Evolutionary conservation across 2,888 invertebrate species (phyloP), one percentile per base, ranked within the genome.

Genomic region (Gastrophysa polygoni): DNA sequence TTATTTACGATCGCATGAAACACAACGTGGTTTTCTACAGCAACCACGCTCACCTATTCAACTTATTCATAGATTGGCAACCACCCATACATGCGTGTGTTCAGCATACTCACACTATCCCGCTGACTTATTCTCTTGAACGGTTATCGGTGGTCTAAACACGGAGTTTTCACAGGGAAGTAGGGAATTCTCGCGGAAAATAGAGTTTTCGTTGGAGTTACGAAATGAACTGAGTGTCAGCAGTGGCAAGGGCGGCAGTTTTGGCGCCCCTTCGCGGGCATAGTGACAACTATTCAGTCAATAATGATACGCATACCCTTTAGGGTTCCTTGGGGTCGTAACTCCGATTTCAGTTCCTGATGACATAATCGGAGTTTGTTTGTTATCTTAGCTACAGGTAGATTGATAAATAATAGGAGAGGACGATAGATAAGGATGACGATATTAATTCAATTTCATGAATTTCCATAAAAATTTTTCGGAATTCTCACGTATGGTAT

Each of bases 191-290:
- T 46, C 58, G 49, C 55, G 51, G 57, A 57, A 5, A n/a, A 17
- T 11, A 50, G 59, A 59, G 63, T 58, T 54, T 54, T 47, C 61
- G 57, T 44, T 64, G 66, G 51, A 66, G 63, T 59, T 63, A 61
- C 64, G 66, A 66, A 59, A 63, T 64, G 54, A 52, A 66, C 66
- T 69, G 66, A 63, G 66, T 67, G 62, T 59, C 67, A 65, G 68
- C 56, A 66, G 67, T 63, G 68, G 32, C 64, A 66, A 71, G 69
- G 69, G 70, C 68, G 68, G 70, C 68, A 63, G 64, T 54, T 48
- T 56, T 56, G 64, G 68, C 71, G 73, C 66, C 72, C 52, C 63
- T 46, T 49, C 29, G 68, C 60, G 72, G 67, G 24, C 46, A 63
- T 61, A 34, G 50, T 59, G 28, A 17, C 48, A 68, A 72, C 61